A percentile compares a stretch with the other conserved stretches of the same genome.
These are phyloP conservation scores for Amphipoea oculea DNA, from an alignment of 2,888 invertebrate species.

Conservation along the genomic window DNA sequence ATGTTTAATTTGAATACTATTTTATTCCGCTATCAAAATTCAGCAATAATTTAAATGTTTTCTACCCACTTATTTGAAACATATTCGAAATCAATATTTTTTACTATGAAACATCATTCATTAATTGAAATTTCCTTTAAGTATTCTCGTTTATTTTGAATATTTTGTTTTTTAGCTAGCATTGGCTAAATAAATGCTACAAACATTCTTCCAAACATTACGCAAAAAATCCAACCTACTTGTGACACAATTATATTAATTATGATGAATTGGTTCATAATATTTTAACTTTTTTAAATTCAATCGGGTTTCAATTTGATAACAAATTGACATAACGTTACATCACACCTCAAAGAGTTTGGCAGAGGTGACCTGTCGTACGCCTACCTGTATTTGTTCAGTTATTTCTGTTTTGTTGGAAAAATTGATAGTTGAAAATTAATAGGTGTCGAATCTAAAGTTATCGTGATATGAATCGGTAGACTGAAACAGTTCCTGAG, in stretches of 20 bases:
- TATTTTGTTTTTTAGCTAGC: conserved; percentile 12
- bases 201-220: background rate
- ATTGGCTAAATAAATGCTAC: background rate
- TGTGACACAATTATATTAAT: background rate
- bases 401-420: background rate
- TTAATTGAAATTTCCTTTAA: background rate
- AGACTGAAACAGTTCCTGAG: background rate
- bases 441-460: background rate
- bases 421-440: background rate
- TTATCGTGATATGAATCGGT: background rate
- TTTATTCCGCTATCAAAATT: too few relatives aligned
- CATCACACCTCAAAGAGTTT: background rate
- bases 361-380: background rate
- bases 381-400: background rate
- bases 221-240: background rate
- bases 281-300: background rate
- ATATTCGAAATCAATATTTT: conserved; percentile 1
- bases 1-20: background rate
- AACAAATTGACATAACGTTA: background rate
- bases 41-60: background rate
- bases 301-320: background rate
- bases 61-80: background rate
- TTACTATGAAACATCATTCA: background rate
- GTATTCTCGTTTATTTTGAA: background rate
- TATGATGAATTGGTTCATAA: background rate